Evolutionary conservation across 2,113 vertebrate genomes (phyloP).

Genomic region (Oriolus oriolus): DNA sequence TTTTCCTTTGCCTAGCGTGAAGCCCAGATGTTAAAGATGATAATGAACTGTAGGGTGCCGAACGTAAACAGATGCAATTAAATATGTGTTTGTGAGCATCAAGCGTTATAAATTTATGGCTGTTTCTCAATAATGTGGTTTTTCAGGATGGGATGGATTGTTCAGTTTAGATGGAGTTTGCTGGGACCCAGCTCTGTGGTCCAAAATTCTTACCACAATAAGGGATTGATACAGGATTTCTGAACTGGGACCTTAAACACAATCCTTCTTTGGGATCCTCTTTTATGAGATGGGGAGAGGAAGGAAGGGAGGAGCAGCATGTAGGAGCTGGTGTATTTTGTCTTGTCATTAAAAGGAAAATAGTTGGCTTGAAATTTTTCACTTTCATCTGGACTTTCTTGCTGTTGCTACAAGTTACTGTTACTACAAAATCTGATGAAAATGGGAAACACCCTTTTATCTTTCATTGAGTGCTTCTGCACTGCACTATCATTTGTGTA

Average conservation of each 20-base stretch:
- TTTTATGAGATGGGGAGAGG: conserved; percentile 46
- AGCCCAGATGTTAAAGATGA: background rate
- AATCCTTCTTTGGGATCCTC: conserved; percentile 9
- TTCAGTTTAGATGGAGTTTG: background rate
- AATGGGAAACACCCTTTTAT: background rate
- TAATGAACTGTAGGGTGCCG: background rate
- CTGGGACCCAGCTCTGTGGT: background rate
- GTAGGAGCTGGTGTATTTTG: conserved; percentile 21
- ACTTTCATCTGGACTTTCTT: background rate
- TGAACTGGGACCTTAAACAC: background rate
- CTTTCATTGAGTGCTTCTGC: background rate
- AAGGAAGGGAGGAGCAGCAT: conserved; percentile 60
- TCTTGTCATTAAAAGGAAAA: background rate
- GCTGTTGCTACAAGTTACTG: background rate
- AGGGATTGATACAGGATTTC: background rate
- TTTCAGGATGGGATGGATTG: background rate
- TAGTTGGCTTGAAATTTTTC: background rate
- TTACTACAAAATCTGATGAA: background rate
- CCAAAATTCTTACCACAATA: background rate
- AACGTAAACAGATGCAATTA: background rate
- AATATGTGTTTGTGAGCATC: background rate
- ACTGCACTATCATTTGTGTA: background rate
- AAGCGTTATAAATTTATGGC: background rate
- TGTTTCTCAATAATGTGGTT: background rate
- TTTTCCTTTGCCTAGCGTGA: background rate